Evolutionary conservation across 2,888 invertebrate species (phyloP).

Genomic region (Chrysodeixis includens): DNA sequence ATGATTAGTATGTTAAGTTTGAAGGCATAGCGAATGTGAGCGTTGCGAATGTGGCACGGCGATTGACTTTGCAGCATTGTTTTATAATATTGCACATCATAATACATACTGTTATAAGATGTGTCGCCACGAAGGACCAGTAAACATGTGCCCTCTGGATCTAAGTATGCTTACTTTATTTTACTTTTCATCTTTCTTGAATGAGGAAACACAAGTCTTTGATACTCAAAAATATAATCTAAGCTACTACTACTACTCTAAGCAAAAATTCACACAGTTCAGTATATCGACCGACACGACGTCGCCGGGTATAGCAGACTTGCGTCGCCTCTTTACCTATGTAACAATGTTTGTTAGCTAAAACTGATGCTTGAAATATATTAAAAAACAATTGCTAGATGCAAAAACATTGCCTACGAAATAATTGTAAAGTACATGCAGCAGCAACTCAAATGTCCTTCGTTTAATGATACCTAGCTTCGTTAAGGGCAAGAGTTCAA

Average conservation of each 20-base stretch:
- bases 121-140: not conserved
- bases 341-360: too few relatives aligned
- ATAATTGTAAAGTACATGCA: not conserved
- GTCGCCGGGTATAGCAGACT: too few relatives aligned
- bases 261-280: too few relatives aligned
- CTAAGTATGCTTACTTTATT: too few relatives aligned
- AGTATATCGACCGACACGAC: too few relatives aligned
- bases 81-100: not conserved
- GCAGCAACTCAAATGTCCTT: conserved; percentile 3
- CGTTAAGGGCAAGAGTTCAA: not conserved
- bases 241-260: too few relatives aligned
- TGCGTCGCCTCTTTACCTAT: too few relatives aligned
- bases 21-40: conserved; percentile 44
- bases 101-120: not conserved
- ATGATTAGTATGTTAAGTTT: not conserved
- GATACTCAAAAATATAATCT: too few relatives aligned
- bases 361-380: too few relatives aligned
- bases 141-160: too few relatives aligned
- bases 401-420: not conserved
- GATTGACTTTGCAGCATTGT: conserved; percentile 24
- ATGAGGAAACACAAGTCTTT: too few relatives aligned
- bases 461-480: not conserved
- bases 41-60: conserved; percentile 46
- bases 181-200: too few relatives aligned
- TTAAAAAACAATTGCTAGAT: not conserved